Evolutionary conservation across 2,888 invertebrate species (phyloP), one percentile per base, ranked within the genome.

Genomic region (Dryobota labecula): DNA sequence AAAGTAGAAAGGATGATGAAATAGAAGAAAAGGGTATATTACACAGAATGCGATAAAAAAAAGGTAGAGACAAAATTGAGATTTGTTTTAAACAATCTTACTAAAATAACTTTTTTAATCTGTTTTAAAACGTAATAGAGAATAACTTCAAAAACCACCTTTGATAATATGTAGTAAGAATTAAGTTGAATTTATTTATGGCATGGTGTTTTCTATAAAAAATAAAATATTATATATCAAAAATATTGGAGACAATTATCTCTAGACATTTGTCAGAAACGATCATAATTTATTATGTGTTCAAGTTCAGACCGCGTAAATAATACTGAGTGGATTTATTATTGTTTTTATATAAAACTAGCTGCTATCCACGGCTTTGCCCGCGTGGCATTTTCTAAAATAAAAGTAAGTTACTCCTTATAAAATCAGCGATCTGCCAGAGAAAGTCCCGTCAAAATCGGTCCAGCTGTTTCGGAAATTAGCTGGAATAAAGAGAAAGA

Each of bases 231-330:
- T n/a, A n/a, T n/a, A n/a, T n/a, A n/a, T n/a, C n/a, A 68, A 67
- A 78, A 79, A 83, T 76, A 76, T 67, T 67, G 67, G 63, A 68
- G 56, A 69, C 67, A 54, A 68, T 73, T 76, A 76, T 68, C 70
- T 62, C 80, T 47, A 11, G 69, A 64, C 70, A 70, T 73, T 80
- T 73, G 69, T 83, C 73, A 80, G 69, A 61, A 82, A 68, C 70
- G 67, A 67, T 73, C 69, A 73, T 76, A 57, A 64, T 70, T 73
- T 73, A 70, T 63, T 70, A 74, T 60, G 63, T 78, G 70, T 69
- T 68, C 68, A 73, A 68, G 53, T 66, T 82, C 79, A 78, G 65
- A 24, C 18, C 33, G 53, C 70, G 74, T 74, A 49, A 70, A 81
- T 53, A 81, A 70, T 51, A 57, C 43, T 66, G 60, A 78, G 79